Percentiles rank a stretch among this genome's conserved stretches.
Conservation (phyloP, 2,888 invertebrate species). For the Opisthograptis luteolata region DNA sequence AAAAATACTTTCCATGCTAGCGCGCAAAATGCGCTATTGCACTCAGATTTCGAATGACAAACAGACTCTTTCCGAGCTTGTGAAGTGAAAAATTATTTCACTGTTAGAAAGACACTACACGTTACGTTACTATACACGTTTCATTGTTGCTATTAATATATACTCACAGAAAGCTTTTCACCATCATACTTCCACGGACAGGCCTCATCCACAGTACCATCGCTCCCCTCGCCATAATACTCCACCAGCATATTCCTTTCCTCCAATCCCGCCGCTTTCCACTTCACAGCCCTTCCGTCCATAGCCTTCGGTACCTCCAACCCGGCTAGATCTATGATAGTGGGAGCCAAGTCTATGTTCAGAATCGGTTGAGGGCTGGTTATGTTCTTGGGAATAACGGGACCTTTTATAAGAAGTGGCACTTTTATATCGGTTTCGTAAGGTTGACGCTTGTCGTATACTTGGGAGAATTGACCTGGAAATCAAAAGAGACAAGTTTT, state of each 20-base stretch:
- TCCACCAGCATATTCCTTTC: slow-evolving; percentile 89
- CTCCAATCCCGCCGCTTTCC: slow-evolving; percentile 32
- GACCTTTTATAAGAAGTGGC: slow-evolving; percentile 92
- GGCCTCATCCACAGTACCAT: slow-evolving; percentile 76
- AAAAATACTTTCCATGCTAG: too few species aligned
- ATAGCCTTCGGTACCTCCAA: slow-evolving; percentile 75
- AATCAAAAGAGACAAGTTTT: slow-evolving; percentile 2
- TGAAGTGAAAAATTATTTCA: too few species aligned
- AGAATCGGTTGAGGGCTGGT: slow-evolving; percentile 84
- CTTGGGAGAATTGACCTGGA: slow-evolving; percentile 93
- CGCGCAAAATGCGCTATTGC: too few species aligned
- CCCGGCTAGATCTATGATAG: slow-evolving; percentile 89
- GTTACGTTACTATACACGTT: too few species aligned
- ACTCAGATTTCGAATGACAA: too few species aligned
- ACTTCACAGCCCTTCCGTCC: slow-evolving; percentile 83
- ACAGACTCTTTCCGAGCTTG: too few species aligned
- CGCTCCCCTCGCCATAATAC: slow-evolving; percentile 91
- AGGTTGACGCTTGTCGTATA: slow-evolving; percentile 94
- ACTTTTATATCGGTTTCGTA: slow-evolving; percentile 95
- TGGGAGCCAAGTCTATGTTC: slow-evolving; percentile 93
- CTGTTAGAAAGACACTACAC: too few species aligned
- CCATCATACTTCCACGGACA: slow-evolving; percentile 87
- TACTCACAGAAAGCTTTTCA: slow-evolving; percentile 85
- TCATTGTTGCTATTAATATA: neutral
- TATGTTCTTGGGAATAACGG: slow-evolving; percentile 82